phyloP scores from a whole-genome alignment of 2,888 invertebrate genomes.

The Dioctria linearis region DNA sequence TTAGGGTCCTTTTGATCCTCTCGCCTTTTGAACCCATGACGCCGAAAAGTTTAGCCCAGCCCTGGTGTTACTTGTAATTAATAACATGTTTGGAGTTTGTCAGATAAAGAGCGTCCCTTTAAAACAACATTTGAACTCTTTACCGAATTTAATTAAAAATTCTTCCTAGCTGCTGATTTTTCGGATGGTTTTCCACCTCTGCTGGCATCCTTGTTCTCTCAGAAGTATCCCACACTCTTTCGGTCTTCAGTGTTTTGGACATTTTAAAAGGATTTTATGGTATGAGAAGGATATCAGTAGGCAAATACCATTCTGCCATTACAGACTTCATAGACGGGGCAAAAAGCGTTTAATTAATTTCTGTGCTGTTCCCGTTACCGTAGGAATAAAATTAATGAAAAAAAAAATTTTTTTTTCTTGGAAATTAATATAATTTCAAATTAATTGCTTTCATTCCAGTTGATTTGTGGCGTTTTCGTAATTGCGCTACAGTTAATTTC shows the following conservation, averaged over 20 bases:
- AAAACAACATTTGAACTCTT: constrained; percentile 58
- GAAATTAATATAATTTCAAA: constrained; percentile 36
- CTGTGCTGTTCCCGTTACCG: constrained; percentile 36
- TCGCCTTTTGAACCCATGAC: constrained; percentile 47
- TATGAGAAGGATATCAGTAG: constrained; percentile 47
- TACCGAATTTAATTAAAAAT: constrained; percentile 59
- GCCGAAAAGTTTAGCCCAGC: constrained; percentile 39
- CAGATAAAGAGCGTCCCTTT: constrained; percentile 58
- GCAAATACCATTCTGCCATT: constrained; percentile 48
- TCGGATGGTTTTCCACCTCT: constrained; percentile 34
- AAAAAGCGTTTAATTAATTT: constrained; percentile 49
- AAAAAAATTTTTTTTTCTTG: constrained; percentile 31
- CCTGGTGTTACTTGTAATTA: constrained; percentile 56
- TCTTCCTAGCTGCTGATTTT: constrained; percentile 58
- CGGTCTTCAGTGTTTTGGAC: constrained; percentile 56
- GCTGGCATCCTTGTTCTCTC: constrained; percentile 37
- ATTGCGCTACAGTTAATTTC: too few species aligned
- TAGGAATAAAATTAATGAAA: constrained; percentile 56
- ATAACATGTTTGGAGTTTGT: constrained; percentile 58
- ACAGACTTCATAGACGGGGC: constrained; percentile 42
- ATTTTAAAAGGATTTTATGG: constrained; percentile 53
- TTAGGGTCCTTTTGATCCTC: constrained; percentile 51
- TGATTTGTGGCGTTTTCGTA: constrained; percentile 1
- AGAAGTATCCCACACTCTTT: constrained; percentile 38
- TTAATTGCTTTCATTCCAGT: constrained; percentile 38